phyloP scores from a whole-genome alignment of 1,140 invertebrate genomes.

The Cherax destructor region DNA sequence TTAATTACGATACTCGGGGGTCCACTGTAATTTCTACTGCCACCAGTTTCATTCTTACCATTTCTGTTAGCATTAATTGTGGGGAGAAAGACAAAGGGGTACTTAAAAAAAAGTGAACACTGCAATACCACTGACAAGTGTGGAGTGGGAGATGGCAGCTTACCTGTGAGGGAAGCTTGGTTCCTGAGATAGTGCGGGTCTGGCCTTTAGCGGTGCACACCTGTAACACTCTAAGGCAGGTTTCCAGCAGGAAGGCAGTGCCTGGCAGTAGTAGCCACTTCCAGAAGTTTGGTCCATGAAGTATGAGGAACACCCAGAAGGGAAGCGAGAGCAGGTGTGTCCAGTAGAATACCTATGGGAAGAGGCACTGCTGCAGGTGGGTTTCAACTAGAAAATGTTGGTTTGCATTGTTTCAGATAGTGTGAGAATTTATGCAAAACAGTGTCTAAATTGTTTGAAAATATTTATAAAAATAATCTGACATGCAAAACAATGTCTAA shows the following conservation, averaged over 20 bases:
- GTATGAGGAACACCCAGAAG: constrained; percentile 89
- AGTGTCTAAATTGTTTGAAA: too few relatives aligned
- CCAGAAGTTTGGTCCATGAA: constrained; percentile 96
- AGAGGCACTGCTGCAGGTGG: neutral
- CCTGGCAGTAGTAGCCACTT: constrained; percentile 95
- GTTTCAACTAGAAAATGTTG: neutral
- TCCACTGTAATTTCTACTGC: too few relatives aligned
- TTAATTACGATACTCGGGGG: too few relatives aligned
- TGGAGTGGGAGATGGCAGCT: neutral
- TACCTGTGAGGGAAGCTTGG: constrained; percentile 88
- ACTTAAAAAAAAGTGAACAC: too few relatives aligned
- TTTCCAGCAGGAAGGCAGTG: constrained; percentile 86
- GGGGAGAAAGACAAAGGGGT: too few relatives aligned
- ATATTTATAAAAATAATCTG: too few relatives aligned
- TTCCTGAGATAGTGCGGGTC: constrained; percentile 83
- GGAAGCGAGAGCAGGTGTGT: constrained; percentile 93
- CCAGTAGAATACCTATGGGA: constrained; percentile 92
- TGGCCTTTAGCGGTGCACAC: constrained; percentile 77
- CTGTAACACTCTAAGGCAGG: constrained; percentile 78
- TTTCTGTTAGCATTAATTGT: too few relatives aligned
- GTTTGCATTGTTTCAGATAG: neutral
- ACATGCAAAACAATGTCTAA: too few relatives aligned
- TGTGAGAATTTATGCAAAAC: too few relatives aligned
- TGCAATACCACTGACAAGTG: too few relatives aligned
- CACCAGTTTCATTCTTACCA: too few relatives aligned